These are phyloP conservation scores for Apoderus coryli DNA, from an alignment of 2,888 invertebrate species.

Conservation along the genomic window DNA sequence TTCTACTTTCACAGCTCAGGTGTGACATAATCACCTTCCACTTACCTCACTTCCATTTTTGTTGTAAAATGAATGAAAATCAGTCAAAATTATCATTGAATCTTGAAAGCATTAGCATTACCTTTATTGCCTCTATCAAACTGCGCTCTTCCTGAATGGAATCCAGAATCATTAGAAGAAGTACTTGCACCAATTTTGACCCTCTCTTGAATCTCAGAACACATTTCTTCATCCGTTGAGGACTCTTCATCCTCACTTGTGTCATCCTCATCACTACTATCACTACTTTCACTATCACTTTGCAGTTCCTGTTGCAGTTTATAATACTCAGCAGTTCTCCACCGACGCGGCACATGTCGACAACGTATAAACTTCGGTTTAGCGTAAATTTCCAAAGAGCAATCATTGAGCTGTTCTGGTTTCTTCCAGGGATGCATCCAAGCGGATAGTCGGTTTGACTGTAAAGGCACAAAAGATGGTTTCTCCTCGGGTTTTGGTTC, in stretches of 20 bases:
- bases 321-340: conserved; percentile 12
- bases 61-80: too few species aligned
- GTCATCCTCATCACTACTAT: conserved; percentile 21
- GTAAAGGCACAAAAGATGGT: conserved; percentile 28
- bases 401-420: conserved; percentile 29
- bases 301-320: too few species aligned
- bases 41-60: too few species aligned
- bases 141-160: conserved; percentile 50
- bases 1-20: too few species aligned
- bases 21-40: too few species aligned
- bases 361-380: conserved; percentile 30
- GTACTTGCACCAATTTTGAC: conserved; percentile 45
- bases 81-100: too few species aligned
- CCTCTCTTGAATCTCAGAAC: conserved; percentile 13
- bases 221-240: conserved; percentile 9
- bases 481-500: conserved; percentile 31
- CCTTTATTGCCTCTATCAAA: too few species aligned
- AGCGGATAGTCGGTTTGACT: conserved; percentile 29
- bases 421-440: conserved; percentile 31
- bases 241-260: conserved; percentile 21
- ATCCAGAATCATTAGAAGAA: conserved; percentile 74
- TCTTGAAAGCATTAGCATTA: too few species aligned
- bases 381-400: conserved; percentile 30
- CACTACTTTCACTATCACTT: conserved; percentile 21
- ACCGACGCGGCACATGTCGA: conserved; percentile 27